These are phyloP conservation scores for Beris morrisii DNA, from an alignment of 2,888 invertebrate genomes.

Conservation along the genomic window DNA sequence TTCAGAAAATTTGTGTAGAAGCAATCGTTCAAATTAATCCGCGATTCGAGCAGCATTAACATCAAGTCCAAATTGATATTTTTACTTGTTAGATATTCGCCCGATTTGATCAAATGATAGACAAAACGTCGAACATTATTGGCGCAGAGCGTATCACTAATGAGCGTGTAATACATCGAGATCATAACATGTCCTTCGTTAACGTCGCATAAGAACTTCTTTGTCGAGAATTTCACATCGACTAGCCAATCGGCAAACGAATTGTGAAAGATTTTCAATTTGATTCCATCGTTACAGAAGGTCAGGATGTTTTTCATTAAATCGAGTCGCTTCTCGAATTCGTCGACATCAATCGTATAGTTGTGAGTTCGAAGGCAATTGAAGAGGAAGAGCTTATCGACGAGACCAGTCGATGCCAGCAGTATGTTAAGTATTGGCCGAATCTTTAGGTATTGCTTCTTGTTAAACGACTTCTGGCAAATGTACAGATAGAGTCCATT, in stretches of 20 bases:
- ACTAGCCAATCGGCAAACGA: constrained; percentile 94
- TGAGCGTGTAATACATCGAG: constrained; percentile 78
- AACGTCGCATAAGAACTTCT: constrained; percentile 86
- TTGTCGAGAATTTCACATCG: constrained; percentile 97
- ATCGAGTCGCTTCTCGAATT: constrained; percentile 77
- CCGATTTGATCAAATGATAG: constrained; percentile 68
- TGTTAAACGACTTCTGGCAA: constrained; percentile 88
- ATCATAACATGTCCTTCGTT: constrained; percentile 86
- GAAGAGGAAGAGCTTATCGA: constrained; percentile 79
- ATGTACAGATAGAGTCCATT: constrained; percentile 95
- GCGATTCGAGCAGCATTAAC: constrained; percentile 53
- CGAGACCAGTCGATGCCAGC: constrained; percentile 81
- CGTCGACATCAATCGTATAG: constrained; percentile 74
- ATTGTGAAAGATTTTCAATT: constrained; percentile 79
- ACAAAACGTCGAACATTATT: constrained; percentile 76
- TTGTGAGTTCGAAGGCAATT: constrained; percentile 80
- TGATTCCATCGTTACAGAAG: constrained; percentile 45
- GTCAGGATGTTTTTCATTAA: constrained; percentile 65
- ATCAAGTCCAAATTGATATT: constrained; percentile 54
- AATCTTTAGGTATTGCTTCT: constrained; percentile 84
- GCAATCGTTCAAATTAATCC: constrained; percentile 54
- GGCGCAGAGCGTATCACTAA: constrained; percentile 68
- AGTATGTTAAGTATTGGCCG: constrained; percentile 84
- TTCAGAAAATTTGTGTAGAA: constrained; percentile 59
- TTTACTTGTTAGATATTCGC: constrained; percentile 61